Conservation (phyloP, 2,797 vertebrate species). For the Macropus fuliginosus region DNA sequence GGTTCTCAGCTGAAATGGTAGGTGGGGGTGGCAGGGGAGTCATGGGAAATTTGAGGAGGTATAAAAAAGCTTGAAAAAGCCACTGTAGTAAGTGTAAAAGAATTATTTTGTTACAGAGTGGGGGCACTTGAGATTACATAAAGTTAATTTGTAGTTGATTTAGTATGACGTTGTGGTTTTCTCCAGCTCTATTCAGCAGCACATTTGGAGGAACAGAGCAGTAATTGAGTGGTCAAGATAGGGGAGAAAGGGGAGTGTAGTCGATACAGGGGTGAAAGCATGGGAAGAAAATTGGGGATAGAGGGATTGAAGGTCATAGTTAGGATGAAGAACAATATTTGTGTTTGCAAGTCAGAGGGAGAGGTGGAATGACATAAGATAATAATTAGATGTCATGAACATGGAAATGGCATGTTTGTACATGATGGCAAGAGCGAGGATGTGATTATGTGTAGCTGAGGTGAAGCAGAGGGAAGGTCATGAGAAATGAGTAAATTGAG, state of each 20-base stretch:
- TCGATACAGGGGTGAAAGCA: background rate
- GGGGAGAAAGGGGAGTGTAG: background rate
- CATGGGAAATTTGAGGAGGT: background rate
- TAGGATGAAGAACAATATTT: background rate
- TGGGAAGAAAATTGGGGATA: background rate
- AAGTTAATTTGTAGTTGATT: background rate
- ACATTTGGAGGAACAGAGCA: background rate
- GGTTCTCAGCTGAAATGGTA: background rate
- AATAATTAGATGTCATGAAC: background rate
- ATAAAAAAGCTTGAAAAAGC: background rate
- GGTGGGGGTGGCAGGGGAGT: background rate
- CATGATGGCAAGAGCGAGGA: background rate
- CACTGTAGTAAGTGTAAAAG: background rate
- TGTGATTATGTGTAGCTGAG: background rate
- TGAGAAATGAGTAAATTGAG: background rate
- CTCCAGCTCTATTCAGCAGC: background rate
- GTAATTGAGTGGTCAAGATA: background rate
- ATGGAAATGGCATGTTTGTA: background rate
- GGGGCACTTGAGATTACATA: background rate
- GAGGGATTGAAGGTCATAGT: background rate
- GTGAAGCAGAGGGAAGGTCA: background rate
- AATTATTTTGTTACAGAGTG: background rate
- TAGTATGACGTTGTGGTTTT: background rate
- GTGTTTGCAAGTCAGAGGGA: background rate
- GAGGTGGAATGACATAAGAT: background rate